Evolutionary conservation across 1,140 invertebrate genomes (phyloP), one percentile per base, ranked within the genome.

Genomic region (Drosophila nigrodunni): DNA sequence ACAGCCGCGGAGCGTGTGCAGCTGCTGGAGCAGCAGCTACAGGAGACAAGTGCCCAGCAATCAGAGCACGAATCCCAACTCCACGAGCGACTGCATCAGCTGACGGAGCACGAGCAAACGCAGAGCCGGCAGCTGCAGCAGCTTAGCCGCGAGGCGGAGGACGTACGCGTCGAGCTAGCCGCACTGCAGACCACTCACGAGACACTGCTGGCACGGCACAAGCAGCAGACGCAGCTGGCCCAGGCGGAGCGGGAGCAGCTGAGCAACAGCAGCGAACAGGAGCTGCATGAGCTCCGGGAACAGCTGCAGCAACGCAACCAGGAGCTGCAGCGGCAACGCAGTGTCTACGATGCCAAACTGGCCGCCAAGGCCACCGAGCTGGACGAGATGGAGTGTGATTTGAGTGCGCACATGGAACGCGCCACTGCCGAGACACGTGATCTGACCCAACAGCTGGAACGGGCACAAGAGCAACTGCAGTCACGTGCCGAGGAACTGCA

Each of bases 331-430:
- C 93, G 93, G 18, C 69, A 94, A 55, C 93, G 93, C 10, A 85
- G 92, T 41, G 93, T 94, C 34, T 93, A 94, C 86, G 93, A 94
- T 75, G 89, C 91, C 37, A 92, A 94, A 52, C 71, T 94, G 73
- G 89, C 92, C 5, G 92, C 93, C 59, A 94, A 94, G 76, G 92
- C 93, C 43, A 93, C 86, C 11, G 94, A 95, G 62, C 93, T 94
- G 46, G 94, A 95, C 73, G 94, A 94, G 74, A 85, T 95, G 47
- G 94, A 95, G 81, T 87, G 91, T 34, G 94, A 95, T 78, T 93
- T 95, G 62, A 94, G 94, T 72, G 92, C 91, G n/a, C 95, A 95
- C 88, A 93, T 95, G 61, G 93, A 94, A 79, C 93, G 94, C 41
- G 79, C 94, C 39, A 92, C 94, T 30, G 93, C 93, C 75, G 94